Evolutionary conservation across 2,888 invertebrate genomes (phyloP), one percentile per base, ranked within the genome.

Genomic region (Leptopilina drosophilae): DNA sequence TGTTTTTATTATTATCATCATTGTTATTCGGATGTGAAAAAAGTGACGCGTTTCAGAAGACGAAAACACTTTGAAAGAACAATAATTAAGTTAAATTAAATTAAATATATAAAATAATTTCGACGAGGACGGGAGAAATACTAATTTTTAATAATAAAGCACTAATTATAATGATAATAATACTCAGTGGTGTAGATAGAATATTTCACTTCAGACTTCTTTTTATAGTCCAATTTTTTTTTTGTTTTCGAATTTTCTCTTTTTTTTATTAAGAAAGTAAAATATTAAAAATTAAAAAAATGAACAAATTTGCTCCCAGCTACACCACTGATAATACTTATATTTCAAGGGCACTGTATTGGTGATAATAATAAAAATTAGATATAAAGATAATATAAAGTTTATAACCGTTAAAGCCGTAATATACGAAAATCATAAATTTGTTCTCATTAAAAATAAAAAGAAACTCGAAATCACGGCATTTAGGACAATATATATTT

Each of bases 291-390:
- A 42, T 20, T 33, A 33, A 33, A 33, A 20, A n/a, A 59, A 40
- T 15, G 66, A 78, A 59, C 73, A 33, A 5, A 33, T 33, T 64
- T 77, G 6, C 33, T 78, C 53, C 49, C 5, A 75, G 53, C 49
- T 78, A 62, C 33, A 15, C 64, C 75, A 75, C 49, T 75, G 64
- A 73, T 83, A 78, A 82, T 83, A 82, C 79, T 81, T 81, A 79
- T 82, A 67, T 79, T 80, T 81, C 65, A 82, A 80, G 81, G 76
- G 81, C 82, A 82, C 82, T 66, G 77, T 53, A 66, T 42, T 33
- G 53, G 49, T 77, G 56, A 64, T 66, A 49, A 14, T 56, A 77
- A 64, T 76, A 76, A 40, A 59, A 76, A 62, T 62, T 59, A 76
- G 42, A 64, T 76, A 76, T 76, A 76, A 76, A 42, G 62, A 76